Evolutionary conservation across 2,797 vertebrate genomes (phyloP).

Genomic region (Orientallactaga sibirica): DNA sequence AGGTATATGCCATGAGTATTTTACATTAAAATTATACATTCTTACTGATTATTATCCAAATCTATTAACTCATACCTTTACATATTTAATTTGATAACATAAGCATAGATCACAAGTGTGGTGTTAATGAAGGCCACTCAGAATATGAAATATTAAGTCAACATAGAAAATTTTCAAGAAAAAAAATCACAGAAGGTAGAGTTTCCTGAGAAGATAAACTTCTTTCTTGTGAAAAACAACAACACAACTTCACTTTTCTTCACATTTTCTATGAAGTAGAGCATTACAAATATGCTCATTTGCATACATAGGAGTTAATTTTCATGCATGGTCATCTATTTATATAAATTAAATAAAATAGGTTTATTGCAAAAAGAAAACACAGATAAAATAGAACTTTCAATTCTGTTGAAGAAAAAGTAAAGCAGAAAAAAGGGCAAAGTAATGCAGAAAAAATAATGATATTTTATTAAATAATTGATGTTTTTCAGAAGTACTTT

Average conservation of each 20-base stretch:
- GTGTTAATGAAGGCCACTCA: not conserved
- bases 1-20: not conserved
- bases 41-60: not conserved
- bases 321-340: not conserved
- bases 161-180: not conserved
- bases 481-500: slow-evolving; percentile 1
- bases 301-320: not conserved
- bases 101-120: not conserved
- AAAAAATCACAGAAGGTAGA: not conserved
- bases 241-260: not conserved
- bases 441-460: not conserved
- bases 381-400: not conserved
- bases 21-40: not conserved
- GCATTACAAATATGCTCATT: not conserved
- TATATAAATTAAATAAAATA: not conserved
- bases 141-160: not conserved
- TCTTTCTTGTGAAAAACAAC: not conserved
- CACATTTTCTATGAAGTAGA: not conserved
- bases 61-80: not conserved
- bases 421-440: not conserved
- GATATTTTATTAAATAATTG: not conserved
- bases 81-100: not conserved
- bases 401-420: not conserved
- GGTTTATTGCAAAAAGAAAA: not conserved
- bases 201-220: not conserved